Evolutionary conservation across 64 coral and sea anemone species (phyloP).

Genomic region (Stylophora pistillata): DNA sequence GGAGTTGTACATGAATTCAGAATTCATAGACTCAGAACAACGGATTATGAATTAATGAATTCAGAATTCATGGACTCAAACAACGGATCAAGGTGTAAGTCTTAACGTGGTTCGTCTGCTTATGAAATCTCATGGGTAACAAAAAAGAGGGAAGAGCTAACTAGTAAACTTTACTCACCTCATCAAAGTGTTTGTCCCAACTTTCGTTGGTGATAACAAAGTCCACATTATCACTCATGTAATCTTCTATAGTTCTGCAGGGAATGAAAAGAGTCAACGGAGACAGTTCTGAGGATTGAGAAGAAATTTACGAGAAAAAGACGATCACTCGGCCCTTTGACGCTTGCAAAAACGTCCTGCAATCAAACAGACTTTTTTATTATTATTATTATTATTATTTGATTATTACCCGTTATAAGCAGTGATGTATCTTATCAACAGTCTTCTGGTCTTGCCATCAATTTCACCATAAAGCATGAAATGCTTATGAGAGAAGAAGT

Average conservation of each 20-base stretch:
- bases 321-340: neutral
- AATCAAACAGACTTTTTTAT: neutral
- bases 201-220: conserved; percentile 90
- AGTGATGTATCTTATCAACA: conserved; percentile 87
- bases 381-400: neutral
- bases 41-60: no score
- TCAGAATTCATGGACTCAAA: no score
- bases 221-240: conserved; percentile 93
- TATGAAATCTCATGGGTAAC: no score
- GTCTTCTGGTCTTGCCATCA: conserved; percentile 61
- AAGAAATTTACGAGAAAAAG: neutral
- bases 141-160: no score
- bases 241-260: conserved; percentile 81
- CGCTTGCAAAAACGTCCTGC: neutral
- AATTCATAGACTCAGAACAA: no score
- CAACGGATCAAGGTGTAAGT: no score
- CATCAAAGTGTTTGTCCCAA: conserved; percentile 97
- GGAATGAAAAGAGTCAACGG: neutral
- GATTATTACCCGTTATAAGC: conserved; percentile 89
- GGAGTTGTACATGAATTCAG: no score
- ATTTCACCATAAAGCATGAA: conserved; percentile 97
- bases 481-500: conserved; percentile 94
- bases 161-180: conserved; percentile 37
- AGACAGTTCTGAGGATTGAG: neutral
- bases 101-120: no score